These are phyloP conservation scores for Mesocricetus auratus DNA, from an alignment of 2,113 vertebrate species.

Conservation along the genomic window DNA sequence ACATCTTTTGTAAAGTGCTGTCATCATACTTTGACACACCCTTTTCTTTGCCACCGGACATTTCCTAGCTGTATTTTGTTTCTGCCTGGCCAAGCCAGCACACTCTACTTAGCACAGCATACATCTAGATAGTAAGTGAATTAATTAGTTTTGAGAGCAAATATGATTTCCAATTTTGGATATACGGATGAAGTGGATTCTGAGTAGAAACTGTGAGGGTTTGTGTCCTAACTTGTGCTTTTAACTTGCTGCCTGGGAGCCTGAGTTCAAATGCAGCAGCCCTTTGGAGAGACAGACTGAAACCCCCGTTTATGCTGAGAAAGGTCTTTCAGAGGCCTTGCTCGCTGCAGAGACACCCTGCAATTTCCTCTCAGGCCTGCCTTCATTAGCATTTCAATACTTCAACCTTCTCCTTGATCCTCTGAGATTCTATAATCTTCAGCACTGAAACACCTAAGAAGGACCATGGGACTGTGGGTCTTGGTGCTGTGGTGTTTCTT, in stretches of 20 bases:
- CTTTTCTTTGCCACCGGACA: background rate
- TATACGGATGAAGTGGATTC: background rate
- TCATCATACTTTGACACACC: background rate
- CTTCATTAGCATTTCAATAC: constrained; percentile 80
- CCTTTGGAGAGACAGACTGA: constrained; percentile 64
- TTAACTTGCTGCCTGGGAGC: constrained; percentile 43
- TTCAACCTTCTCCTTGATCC: constrained; percentile 61
- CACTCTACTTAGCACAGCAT: background rate
- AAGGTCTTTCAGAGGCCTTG: constrained; percentile 69
- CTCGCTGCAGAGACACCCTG: constrained; percentile 53
- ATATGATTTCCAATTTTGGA: constrained; percentile 28
- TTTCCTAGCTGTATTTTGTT: background rate
- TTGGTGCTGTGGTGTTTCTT: background rate
- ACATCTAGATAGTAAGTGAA: background rate
- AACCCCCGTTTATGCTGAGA: constrained; percentile 74
- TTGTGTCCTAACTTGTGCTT: constrained; percentile 33
- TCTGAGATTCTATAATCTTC: constrained; percentile 80
- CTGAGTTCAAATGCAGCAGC: constrained; percentile 49
- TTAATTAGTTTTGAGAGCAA: constrained; percentile 53
- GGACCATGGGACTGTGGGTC: background rate
- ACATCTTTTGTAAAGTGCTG: background rate
- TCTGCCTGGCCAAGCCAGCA: background rate
- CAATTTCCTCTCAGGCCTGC: constrained; percentile 62
- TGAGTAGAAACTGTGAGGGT: constrained; percentile 26
- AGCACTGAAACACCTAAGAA: constrained; percentile 60